Evolutionary conservation across 1,140 invertebrate genomes (phyloP), one percentile per base, ranked within the genome.

Genomic region (Drosophila watanabei): DNA sequence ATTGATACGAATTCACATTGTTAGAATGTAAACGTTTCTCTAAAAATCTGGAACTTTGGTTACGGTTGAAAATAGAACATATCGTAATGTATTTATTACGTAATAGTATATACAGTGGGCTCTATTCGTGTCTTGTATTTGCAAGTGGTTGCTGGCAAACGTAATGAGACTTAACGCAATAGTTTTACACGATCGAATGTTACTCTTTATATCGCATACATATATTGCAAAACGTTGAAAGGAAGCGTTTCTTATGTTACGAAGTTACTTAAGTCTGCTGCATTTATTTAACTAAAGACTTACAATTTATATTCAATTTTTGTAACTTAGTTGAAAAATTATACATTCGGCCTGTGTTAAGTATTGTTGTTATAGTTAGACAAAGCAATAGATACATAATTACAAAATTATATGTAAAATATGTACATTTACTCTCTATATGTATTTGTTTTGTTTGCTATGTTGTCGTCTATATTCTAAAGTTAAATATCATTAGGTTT

Each of bases 341-440:
- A 79, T 85, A 89, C 68, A 81, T 75, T 85, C 45, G 37, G 33
- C 24, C 24, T 11, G 30, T 72, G 79, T 57, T 68, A 85, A 80
- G 85, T 88, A 89, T 69, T 73, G 71, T 46, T 71, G 49, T 57
- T 78, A 61, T 68, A 64, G 52, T 82, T 81, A 69, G 70, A 56
- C 81, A 88, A 89, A 78, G 57, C 63, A 89, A 81, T 84, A 62
- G 70, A 81, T 89, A 88, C 65, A 85, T 89, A 89, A 82, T 89
- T 88, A 88, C 86, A 88, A 90, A 89, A 89, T 85, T 85, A 89
- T 85, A 90, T 90, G 70, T 79, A 79, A 85, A 86, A 39, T 82
- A 85, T 90, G 70, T 89, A 90, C 85, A 88, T 33, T 79, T 51
- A 81, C 48, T 78, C 52, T 51, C 70, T 78, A 18, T 16, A 24